Evolutionary conservation across 1,140 invertebrate genomes (phyloP).

Genomic region (Drosophila kohkoa): DNA sequence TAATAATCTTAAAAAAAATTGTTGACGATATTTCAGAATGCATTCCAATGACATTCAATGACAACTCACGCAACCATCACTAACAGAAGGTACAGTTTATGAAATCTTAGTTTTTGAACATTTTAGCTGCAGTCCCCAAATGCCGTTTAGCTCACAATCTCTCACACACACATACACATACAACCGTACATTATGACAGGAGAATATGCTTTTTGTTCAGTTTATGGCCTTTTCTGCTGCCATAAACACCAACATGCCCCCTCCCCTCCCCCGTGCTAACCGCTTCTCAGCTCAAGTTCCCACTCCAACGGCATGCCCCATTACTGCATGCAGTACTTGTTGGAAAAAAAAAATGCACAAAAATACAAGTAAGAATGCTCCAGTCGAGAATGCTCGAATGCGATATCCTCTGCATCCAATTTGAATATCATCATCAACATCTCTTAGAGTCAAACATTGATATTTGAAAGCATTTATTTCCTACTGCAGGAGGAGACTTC

Average conservation of each 20-base stretch:
- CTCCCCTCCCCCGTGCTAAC: too few species aligned
- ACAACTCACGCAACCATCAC: conserved; percentile 58
- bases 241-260: conserved; percentile 67
- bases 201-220: conserved; percentile 78
- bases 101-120: conserved; percentile 70
- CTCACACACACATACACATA: conserved; percentile 38
- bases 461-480: too few species aligned
- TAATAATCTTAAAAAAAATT: neutral
- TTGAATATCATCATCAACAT: neutral
- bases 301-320: conserved; percentile 28
- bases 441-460: neutral
- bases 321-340: conserved; percentile 37
- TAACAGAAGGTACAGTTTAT: conserved; percentile 56
- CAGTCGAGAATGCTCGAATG: neutral
- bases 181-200: conserved; percentile 11
- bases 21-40: neutral
- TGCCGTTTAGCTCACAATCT: conserved; percentile 66
- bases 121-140: conserved; percentile 69
- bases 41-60: neutral
- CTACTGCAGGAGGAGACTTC: too few species aligned
- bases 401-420: neutral
- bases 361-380: conserved; percentile 2
- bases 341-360: conserved; percentile 55
- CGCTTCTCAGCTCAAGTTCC: neutral
- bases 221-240: conserved; percentile 81